These are phyloP conservation scores for Arenaria interpres DNA, from an alignment of 2,113 vertebrate genomes.

Conservation along the genomic window DNA sequence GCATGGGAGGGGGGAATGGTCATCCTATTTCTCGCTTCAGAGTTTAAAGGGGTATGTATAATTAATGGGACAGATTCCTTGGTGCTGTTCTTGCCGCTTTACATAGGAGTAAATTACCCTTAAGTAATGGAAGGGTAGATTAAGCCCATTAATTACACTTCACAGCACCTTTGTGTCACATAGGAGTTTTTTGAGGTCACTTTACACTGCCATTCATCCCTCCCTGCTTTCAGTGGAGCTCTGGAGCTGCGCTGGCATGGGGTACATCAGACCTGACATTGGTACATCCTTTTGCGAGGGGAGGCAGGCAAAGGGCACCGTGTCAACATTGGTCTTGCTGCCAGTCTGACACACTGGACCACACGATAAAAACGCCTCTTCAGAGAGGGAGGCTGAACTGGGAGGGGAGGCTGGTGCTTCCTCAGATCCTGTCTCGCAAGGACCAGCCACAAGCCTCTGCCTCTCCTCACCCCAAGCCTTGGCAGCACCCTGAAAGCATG, in stretches of 20 bases:
- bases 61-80: neutral
- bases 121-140: neutral
- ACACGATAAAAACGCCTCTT: fast-evolving
- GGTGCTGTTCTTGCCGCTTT: neutral
- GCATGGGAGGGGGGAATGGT: neutral
- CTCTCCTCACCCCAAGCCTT: neutral
- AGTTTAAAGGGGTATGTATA: neutral
- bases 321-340: neutral
- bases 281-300: neutral
- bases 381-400: neutral
- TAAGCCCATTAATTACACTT: neutral
- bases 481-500: neutral
- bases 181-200: neutral
- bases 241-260: neutral
- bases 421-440: neutral
- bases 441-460: neutral
- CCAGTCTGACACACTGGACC: neutral
- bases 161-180: neutral
- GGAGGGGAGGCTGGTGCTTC: neutral
- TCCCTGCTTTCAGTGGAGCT: neutral
- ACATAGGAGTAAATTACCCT: neutral
- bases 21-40: neutral
- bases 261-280: neutral
- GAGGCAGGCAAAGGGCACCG: neutral
- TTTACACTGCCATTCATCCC: neutral